These are phyloP conservation scores for Potorous gilbertii DNA, from an alignment of 2,797 vertebrate species.

Conservation along the genomic window DNA sequence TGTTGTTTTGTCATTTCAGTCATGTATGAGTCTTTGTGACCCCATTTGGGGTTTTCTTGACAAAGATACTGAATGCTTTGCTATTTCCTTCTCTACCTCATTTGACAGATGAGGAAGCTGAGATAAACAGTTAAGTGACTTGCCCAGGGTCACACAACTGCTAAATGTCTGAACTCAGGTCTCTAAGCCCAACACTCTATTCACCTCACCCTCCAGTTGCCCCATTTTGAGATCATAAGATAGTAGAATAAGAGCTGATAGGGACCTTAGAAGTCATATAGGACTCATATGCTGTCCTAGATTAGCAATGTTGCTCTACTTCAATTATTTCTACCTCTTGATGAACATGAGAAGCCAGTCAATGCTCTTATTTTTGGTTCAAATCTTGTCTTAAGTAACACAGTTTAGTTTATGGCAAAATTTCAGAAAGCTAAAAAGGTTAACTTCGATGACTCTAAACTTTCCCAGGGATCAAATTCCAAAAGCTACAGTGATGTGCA, in stretches of 20 bases:
- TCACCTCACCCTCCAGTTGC: neutral
- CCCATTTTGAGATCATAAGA: neutral
- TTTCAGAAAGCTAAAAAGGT: neutral
- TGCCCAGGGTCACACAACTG: neutral
- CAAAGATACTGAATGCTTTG: neutral
- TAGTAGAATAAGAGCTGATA: neutral
- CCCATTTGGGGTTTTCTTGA: neutral
- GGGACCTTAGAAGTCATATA: neutral
- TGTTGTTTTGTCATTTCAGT: neutral
- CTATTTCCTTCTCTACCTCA: neutral
- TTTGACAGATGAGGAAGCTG: neutral
- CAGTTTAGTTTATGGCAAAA: neutral
- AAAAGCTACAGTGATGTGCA: conserved; percentile 44
- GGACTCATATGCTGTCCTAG: neutral
- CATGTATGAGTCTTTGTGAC: neutral
- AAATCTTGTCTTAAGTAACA: neutral
- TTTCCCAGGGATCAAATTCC: conserved; percentile 57
- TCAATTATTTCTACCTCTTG: neutral
- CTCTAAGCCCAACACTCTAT: neutral
- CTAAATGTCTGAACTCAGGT: neutral
- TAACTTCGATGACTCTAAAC: conserved; percentile 49
- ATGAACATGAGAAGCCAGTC: conserved; percentile 37
- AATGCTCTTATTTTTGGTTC: conserved; percentile 9
- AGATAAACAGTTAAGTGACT: neutral
- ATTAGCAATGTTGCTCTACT: neutral